A percentile compares a stretch with the other conserved stretches of the same genome.
Conservation (phyloP, 1,140 invertebrate species). For the Acarapis woodi region DNA sequence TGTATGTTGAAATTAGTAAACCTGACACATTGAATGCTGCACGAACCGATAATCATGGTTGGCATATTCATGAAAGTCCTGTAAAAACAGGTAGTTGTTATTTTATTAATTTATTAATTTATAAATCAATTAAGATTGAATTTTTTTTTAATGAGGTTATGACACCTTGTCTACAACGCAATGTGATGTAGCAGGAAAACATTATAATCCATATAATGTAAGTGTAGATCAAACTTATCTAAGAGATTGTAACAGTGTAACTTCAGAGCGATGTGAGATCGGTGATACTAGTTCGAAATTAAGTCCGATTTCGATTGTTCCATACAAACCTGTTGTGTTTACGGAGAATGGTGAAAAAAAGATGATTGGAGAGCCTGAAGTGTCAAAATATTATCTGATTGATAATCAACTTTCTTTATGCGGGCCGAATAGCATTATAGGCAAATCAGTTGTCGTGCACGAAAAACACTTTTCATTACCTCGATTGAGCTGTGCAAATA, state of each 20-base stretch:
- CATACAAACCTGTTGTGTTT: too few species aligned
- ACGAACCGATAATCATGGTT: conserved; percentile 32
- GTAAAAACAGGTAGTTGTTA: conserved; percentile 23
- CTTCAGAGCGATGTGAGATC: conserved; percentile 59
- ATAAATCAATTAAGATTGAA: neutral
- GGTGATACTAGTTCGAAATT: conserved; percentile 59
- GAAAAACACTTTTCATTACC: conserved; percentile 23
- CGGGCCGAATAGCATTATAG: conserved; percentile 40
- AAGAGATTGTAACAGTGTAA: conserved; percentile 17
- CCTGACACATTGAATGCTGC: conserved; percentile 19
- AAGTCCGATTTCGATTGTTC: conserved; percentile 42
- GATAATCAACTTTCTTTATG: conserved; percentile 57
- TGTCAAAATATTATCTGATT: conserved; percentile 20
- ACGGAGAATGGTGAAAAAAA: conserved; percentile 3
- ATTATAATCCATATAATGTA: conserved; percentile 52
- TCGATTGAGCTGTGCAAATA: conserved; percentile 12
- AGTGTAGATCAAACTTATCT: conserved; percentile 12
- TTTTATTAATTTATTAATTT: neutral
- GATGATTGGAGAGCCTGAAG: conserved; percentile 2
- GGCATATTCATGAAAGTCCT: conserved; percentile 28
- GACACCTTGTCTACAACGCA: conserved; percentile 33
- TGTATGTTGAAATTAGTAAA: conserved; percentile 17
- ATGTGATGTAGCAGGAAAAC: conserved; percentile 39
- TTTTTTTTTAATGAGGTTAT: conserved; percentile 26
- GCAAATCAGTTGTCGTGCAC: conserved; percentile 50